phyloP scores from a whole-genome alignment of 2,888 invertebrate species.

The Thera obeliscata region DNA sequence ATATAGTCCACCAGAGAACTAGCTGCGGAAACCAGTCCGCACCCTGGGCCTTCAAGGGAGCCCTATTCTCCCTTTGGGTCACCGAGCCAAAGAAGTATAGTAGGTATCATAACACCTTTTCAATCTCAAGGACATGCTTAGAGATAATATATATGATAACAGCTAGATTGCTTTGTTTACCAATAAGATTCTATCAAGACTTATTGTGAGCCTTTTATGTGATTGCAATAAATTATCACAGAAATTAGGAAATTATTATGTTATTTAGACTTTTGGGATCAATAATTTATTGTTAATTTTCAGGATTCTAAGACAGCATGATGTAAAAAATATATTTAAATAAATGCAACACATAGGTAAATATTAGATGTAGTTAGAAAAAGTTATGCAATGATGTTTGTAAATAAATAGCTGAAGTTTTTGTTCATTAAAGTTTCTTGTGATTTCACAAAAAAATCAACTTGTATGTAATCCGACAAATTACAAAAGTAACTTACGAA shows the following conservation, averaged over 20 bases:
- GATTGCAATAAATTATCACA: not conserved
- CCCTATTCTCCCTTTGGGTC: too few species aligned
- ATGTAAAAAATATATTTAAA: not conserved
- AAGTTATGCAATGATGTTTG: not conserved
- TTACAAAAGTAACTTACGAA: constrained; percentile 51
- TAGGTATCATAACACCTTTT: not conserved
- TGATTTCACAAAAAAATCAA: constrained; percentile 20
- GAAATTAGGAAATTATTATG: too few species aligned
- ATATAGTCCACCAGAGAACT: too few species aligned
- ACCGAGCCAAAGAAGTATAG: too few species aligned
- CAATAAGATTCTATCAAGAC: constrained; percentile 18
- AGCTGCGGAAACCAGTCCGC: too few species aligned
- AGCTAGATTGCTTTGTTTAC: constrained; percentile 20
- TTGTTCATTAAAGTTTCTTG: constrained; percentile 3
- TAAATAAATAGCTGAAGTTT: constrained; percentile 7
- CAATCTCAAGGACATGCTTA: constrained; percentile 10
- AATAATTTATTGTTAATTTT: not conserved
- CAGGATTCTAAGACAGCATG: too few species aligned
- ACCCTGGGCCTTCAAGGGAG: too few species aligned
- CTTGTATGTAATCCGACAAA: constrained; percentile 52
- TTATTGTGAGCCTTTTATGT: not conserved
- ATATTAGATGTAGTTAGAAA: not conserved
- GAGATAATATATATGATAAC: constrained; percentile 5
- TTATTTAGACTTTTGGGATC: too few species aligned
- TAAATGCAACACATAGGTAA: not conserved